A percentile compares a stretch with the other conserved stretches of the same genome.
Conservation (phyloP, 2,888 invertebrate genomes). For the Monoplex corrugatus region DNA sequence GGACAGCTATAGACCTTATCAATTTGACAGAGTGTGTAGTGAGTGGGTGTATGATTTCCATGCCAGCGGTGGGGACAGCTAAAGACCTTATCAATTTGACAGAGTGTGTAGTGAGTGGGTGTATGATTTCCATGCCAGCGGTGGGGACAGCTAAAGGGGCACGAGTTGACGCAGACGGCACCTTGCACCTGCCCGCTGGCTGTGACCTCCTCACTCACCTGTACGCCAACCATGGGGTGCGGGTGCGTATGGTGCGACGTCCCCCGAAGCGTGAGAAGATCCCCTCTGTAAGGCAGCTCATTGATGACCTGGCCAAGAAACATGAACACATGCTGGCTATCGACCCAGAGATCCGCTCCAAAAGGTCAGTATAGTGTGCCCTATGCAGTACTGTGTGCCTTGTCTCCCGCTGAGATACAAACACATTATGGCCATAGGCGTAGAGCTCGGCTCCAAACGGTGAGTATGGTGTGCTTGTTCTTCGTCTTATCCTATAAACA, state of each 20-base stretch:
- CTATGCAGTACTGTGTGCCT: background rate
- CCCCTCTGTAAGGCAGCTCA: slow-evolving; percentile 69
- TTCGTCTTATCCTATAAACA: too few species aligned
- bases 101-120: too few species aligned
- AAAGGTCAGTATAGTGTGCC: background rate
- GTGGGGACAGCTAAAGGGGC: slow-evolving; percentile 10
- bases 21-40: too few species aligned
- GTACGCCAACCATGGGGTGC: slow-evolving; percentile 68
- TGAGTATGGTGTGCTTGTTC: background rate
- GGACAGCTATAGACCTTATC: too few species aligned
- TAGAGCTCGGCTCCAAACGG: background rate
- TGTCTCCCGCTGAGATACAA: background rate
- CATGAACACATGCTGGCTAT: slow-evolving; percentile 58
- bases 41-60: too few species aligned
- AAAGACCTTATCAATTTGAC: too few species aligned
- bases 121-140: slow-evolving; percentile 11
- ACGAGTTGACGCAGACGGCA: slow-evolving; percentile 49
- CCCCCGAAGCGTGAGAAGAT: slow-evolving; percentile 54
- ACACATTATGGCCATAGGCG: background rate
- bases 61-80: too few species aligned
- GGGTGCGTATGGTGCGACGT: slow-evolving; percentile 55
- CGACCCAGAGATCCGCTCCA: slow-evolving; percentile 3
- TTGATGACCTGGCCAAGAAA: slow-evolving; percentile 67
- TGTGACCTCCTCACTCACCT: slow-evolving; percentile 65
- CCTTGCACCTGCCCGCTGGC: slow-evolving; percentile 56